Conservation (phyloP, 2,888 invertebrate species). For the Rugalucina vietnamica region DNA sequence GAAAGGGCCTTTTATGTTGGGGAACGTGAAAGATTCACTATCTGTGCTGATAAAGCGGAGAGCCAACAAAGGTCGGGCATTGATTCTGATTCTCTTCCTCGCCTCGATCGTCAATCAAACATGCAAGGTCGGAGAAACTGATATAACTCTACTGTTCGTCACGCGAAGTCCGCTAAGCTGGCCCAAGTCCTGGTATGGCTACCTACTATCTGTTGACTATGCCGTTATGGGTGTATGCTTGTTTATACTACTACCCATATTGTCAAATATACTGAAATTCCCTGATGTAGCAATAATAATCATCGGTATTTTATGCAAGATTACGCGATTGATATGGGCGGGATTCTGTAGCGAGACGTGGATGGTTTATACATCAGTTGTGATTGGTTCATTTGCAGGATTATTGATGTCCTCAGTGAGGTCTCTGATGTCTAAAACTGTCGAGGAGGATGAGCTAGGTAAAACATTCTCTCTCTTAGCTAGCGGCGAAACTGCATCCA, state of each 20-base stretch:
- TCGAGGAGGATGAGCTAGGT: slow-evolving; percentile 80
- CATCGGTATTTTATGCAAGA: slow-evolving; percentile 79
- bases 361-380: slow-evolving; percentile 80
- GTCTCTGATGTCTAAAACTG: slow-evolving; percentile 81
- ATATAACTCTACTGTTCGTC: slow-evolving; percentile 81
- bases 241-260: slow-evolving; percentile 79
- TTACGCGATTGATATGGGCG: slow-evolving; percentile 77
- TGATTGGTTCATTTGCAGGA: slow-evolving; percentile 79
- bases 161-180: slow-evolving; percentile 80
- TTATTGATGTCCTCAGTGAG: slow-evolving; percentile 79
- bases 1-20: slow-evolving; percentile 53
- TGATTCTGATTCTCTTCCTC: slow-evolving; percentile 75
- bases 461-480: slow-evolving; percentile 82
- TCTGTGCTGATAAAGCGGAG: slow-evolving; percentile 71
- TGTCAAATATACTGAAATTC: slow-evolving; percentile 73
- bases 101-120: slow-evolving; percentile 76
- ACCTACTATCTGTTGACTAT: slow-evolving; percentile 82
- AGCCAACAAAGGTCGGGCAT: slow-evolving; percentile 60
- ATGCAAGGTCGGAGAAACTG: slow-evolving; percentile 82
- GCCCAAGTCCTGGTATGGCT: slow-evolving; percentile 81
- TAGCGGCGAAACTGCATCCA: slow-evolving; percentile 80
- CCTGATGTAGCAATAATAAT: slow-evolving; percentile 79
- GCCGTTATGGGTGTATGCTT: slow-evolving; percentile 81
- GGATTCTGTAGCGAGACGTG: slow-evolving; percentile 75
- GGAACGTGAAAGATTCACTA: slow-evolving; percentile 73